Conservation (phyloP, 2,113 vertebrate species). For the Tenrec ecaudatus region DNA sequence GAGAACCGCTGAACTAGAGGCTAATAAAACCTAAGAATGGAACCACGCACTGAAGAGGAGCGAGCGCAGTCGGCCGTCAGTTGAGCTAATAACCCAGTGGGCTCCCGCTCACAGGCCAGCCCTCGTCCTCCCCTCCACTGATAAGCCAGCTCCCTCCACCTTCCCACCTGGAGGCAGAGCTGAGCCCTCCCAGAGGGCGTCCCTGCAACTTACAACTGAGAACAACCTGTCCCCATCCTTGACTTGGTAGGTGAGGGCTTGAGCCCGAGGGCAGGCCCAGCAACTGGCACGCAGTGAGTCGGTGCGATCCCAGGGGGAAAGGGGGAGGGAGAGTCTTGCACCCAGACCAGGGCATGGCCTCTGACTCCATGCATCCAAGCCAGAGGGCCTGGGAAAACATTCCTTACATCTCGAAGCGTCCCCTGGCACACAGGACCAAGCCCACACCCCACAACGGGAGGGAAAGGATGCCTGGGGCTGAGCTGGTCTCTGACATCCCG, state of each 20-base stretch:
- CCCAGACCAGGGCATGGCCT: background rate
- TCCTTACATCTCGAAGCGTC: background rate
- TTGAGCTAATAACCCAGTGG: background rate
- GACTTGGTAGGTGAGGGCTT: background rate
- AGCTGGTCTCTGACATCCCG: background rate
- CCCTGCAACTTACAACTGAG: background rate
- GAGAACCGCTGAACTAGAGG: no score
- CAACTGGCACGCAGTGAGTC: no score
- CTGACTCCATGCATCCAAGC: background rate
- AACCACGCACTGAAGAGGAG: background rate
- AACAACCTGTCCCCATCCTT: background rate
- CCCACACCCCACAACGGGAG: background rate
- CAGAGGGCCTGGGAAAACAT: fast-evolving
- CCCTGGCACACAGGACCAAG: fast-evolving
- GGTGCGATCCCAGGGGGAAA: no score
- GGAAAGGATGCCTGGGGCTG: fast-evolving
- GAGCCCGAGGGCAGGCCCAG: background rate
- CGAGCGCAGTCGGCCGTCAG: background rate
- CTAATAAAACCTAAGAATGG: background rate
- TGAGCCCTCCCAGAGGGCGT: background rate
- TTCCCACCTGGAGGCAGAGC: no score
- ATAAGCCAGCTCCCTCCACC: background rate
- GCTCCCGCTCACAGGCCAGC: background rate
- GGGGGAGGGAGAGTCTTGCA: fast-evolving
- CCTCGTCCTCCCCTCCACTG: background rate